These are phyloP conservation scores for Scrobipalpa costella DNA, from an alignment of 2,888 invertebrate species.

Conservation along the genomic window DNA sequence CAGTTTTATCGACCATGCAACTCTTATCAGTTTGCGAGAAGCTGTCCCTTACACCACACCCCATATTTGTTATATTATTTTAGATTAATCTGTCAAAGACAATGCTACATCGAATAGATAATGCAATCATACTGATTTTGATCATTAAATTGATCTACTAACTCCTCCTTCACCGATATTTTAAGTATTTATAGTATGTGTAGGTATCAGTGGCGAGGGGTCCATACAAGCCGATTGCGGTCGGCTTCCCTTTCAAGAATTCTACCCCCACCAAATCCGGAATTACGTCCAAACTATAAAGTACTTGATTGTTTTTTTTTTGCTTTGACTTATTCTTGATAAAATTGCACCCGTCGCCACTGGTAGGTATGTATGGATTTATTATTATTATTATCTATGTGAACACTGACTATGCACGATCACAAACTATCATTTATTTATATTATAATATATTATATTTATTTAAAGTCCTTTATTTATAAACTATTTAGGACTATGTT, in stretches of 20 bases:
- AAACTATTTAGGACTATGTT: slow-evolving; percentile 46
- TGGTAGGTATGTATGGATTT: slow-evolving; percentile 37
- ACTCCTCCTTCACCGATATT: slow-evolving; percentile 4
- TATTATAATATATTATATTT: slow-evolving; percentile 42
- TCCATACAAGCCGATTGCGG: too few species aligned
- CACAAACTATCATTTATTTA: slow-evolving; percentile 49
- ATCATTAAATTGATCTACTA: slow-evolving; percentile 36
- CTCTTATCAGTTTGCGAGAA: too few species aligned
- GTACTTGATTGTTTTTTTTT: too few species aligned
- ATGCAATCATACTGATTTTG: slow-evolving; percentile 38
- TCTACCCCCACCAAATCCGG: too few species aligned
- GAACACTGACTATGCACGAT: slow-evolving; percentile 52
- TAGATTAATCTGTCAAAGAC: slow-evolving; percentile 14
- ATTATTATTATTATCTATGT: slow-evolving; percentile 40
- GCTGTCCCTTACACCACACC: too few species aligned
- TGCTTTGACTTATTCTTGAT: too few species aligned
- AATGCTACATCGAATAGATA: slow-evolving; percentile 20
- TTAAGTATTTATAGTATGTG: slow-evolving; percentile 29
- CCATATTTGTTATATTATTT: too few species aligned
- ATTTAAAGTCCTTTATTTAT: slow-evolving; percentile 41
- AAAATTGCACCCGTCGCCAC: too few species aligned
- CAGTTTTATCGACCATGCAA: too few species aligned
- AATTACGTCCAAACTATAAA: too few species aligned
- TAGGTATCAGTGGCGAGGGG: too few species aligned
- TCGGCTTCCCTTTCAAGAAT: too few species aligned